Conservation (phyloP, 2,113 vertebrate species). For the Micronisus gabar region DNA sequence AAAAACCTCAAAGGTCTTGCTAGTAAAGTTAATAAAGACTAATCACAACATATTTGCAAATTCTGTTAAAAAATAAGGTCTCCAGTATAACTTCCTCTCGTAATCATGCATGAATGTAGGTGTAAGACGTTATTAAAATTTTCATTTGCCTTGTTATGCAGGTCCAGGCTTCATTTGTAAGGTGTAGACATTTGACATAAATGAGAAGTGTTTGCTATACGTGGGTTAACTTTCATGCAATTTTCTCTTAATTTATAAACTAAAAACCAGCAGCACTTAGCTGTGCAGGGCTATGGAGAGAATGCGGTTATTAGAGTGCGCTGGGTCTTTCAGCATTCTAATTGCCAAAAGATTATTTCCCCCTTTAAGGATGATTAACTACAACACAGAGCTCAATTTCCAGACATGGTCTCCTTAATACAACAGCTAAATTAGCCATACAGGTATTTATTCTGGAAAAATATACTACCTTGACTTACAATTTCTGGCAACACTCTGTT, state of each 20-base stretch:
- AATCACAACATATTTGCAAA: background rate
- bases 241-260: background rate
- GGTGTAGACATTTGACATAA: background rate
- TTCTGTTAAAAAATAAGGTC: background rate
- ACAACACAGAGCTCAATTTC: slow-evolving; percentile 7
- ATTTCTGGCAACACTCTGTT: background rate
- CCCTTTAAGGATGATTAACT: slow-evolving; percentile 9
- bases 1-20: background rate
- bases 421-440: background rate
- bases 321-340: background rate
- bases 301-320: background rate
- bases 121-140: background rate
- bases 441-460: background rate
- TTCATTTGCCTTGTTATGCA: background rate
- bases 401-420: background rate
- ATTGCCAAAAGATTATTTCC: slow-evolving; percentile 16
- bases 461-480: background rate
- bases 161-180: background rate
- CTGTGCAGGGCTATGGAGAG: background rate
- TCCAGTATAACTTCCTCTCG: background rate
- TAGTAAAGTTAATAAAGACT: background rate
- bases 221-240: background rate
- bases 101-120: background rate
- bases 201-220: background rate
- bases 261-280: background rate